Base-by-base conservation (phyloP, 2,797 vertebrate species). In the Sebastes minor region DNA sequence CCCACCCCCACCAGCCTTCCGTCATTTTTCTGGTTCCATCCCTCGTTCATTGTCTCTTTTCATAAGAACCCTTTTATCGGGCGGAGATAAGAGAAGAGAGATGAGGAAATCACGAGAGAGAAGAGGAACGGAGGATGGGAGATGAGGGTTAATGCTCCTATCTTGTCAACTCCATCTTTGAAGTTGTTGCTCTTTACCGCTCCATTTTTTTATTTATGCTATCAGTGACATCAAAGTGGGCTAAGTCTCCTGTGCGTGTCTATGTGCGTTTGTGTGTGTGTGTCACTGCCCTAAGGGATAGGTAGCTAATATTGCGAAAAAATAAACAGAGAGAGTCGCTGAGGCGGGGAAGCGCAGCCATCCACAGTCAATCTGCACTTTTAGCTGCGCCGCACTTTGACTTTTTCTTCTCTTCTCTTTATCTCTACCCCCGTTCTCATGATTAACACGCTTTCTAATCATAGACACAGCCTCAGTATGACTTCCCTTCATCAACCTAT, bases 211-310 rank as follows among this genome's bases (percentile, higher is more conserved):
- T 74, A 77, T 74, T 70, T 71, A 87, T 81, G 86, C 80, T 89
- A 94, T 95, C 91, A 81, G 87, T 92, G 86, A 92, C 92, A 95
- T 95, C 93, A 95, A 95, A 95, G 93, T 88, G 65, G 76, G 89
- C 69, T 71, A 89, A 71, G 74, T 86, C 77, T 90, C 70, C 18
- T 14, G 65, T 66, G 72, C 61, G 68, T 25, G 67, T 59, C 16
- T 61, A 10, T 49, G 18, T 53, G 72, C 62, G 23, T 33, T 30
- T 32, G 32, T 52, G 33, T 28, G 68, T 52, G 66, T 53, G 55
- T 72, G 63, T 79, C 63, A 70, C 33, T 81, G 69, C 81, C 90
- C 76, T 81, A 49, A 74, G 87, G 89, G 70, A 83, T 25, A 90
- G 81, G 80, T 91, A 82, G 81, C 84, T 89, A 85, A 92, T 86